These are phyloP conservation scores for Anguilla rostrata DNA, from an alignment of 2,113 vertebrate genomes.

Conservation along the genomic window DNA sequence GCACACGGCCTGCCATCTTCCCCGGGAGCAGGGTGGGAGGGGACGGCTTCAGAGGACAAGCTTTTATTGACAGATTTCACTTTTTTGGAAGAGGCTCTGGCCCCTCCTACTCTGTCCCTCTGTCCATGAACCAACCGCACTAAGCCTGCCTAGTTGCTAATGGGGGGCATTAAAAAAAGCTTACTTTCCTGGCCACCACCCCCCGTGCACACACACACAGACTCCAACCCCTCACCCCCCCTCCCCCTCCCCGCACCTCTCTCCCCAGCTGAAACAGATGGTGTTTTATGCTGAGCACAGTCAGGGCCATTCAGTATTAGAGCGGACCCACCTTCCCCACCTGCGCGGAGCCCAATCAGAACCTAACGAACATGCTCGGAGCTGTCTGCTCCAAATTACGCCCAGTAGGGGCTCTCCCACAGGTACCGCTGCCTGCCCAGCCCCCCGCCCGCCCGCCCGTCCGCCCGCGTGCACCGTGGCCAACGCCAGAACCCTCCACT, in stretches of 20 bases:
- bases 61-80: not conserved
- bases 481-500: constrained; percentile 66
- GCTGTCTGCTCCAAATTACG: constrained; percentile 76
- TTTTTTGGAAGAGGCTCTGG: not conserved
- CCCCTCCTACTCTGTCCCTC: not conserved
- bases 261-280: constrained; percentile 82
- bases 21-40: too few species aligned
- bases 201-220: constrained; percentile 21
- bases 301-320: constrained; percentile 85
- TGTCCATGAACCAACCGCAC: constrained; percentile 15
- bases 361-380: constrained; percentile 80
- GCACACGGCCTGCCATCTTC: not conserved
- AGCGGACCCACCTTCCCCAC: constrained; percentile 83
- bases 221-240: constrained; percentile 5
- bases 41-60: not conserved
- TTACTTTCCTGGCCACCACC: constrained; percentile 51
- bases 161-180: constrained; percentile 51
- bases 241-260: constrained; percentile 45
- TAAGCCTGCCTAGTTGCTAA: constrained; percentile 44
- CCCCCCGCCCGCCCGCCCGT: constrained; percentile 27
- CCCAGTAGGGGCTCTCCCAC: constrained; percentile 74
- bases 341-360: constrained; percentile 85
- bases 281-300: constrained; percentile 89
- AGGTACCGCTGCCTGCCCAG: constrained; percentile 55
- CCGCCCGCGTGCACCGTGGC: not conserved